phyloP scores from a whole-genome alignment of 2,113 vertebrate species.

The Calidris pugnax region DNA sequence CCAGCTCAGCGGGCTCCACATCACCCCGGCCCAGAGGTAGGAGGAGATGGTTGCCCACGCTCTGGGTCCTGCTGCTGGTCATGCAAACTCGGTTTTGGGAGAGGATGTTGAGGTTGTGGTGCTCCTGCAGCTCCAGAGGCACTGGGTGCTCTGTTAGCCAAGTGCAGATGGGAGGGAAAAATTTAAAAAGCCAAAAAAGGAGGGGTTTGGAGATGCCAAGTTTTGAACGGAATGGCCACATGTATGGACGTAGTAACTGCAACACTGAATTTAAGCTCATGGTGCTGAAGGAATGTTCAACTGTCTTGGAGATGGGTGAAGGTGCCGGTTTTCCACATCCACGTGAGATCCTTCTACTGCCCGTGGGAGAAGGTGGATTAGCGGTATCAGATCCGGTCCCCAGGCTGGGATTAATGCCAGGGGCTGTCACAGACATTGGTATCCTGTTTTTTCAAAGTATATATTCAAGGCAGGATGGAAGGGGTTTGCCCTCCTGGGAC shows the following conservation, averaged over 20 bases:
- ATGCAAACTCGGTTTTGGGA: fast-evolving
- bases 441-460: background rate
- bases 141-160: fast-evolving
- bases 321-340: background rate
- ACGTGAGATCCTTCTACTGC: fast-evolving
- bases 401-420: background rate
- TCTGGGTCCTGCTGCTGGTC: background rate
- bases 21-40: slow-evolving; percentile 85
- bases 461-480: background rate
- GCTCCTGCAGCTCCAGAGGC: background rate
- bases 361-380: background rate
- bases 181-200: background rate
- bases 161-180: too few relatives aligned
- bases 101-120: background rate
- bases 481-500: background rate
- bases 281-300: background rate
- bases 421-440: background rate
- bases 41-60: fast-evolving
- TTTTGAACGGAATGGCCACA: background rate
- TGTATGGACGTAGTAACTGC: background rate
- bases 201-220: background rate
- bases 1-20: slow-evolving; percentile 86
- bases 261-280: background rate
- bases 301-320: fast-evolving
- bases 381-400: fast-evolving